Evolutionary conservation across 2,113 vertebrate species (phyloP).

Genomic region (Tetraodon nigroviridis): DNA sequence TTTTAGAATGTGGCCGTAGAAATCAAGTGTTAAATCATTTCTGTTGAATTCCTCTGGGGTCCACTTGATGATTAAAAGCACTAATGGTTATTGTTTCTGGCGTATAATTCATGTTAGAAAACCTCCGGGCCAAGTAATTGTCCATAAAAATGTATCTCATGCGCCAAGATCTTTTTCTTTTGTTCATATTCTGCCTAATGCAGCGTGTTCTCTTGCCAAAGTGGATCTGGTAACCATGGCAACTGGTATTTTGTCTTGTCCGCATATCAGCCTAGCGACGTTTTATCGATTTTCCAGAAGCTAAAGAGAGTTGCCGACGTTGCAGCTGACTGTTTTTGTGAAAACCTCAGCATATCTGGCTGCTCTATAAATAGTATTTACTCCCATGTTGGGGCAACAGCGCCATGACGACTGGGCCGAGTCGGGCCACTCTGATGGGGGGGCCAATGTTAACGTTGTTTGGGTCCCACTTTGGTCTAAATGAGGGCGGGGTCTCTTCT

Average conservation of each 20-base stretch:
- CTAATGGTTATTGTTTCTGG: background rate
- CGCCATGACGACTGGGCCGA: slow-evolving; percentile 45
- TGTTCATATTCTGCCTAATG: slow-evolving; percentile 9
- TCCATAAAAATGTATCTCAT: background rate
- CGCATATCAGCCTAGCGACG: slow-evolving; percentile 9
- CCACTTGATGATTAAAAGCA: slow-evolving; percentile 1
- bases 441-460: too few relatives aligned
- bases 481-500: background rate
- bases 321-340: slow-evolving; percentile 53
- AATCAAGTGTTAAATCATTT: background rate
- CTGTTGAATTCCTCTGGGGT: slow-evolving; percentile 2
- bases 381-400: slow-evolving; percentile 25
- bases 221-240: slow-evolving; percentile 41
- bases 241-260: slow-evolving; percentile 44
- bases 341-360: slow-evolving; percentile 54
- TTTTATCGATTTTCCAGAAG: slow-evolving; percentile 56
- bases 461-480: slow-evolving; percentile 19
- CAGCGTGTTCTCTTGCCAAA: slow-evolving; percentile 1
- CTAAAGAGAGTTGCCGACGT: slow-evolving; percentile 51
- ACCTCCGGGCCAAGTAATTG: background rate
- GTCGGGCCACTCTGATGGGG: too few relatives aligned
- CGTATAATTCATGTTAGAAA: background rate
- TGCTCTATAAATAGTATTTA: slow-evolving; percentile 37
- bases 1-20: background rate
- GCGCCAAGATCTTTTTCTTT: slow-evolving; percentile 13